Conservation (phyloP, 2,888 invertebrate genomes). For the Mesorhabditis sp. region DNA sequence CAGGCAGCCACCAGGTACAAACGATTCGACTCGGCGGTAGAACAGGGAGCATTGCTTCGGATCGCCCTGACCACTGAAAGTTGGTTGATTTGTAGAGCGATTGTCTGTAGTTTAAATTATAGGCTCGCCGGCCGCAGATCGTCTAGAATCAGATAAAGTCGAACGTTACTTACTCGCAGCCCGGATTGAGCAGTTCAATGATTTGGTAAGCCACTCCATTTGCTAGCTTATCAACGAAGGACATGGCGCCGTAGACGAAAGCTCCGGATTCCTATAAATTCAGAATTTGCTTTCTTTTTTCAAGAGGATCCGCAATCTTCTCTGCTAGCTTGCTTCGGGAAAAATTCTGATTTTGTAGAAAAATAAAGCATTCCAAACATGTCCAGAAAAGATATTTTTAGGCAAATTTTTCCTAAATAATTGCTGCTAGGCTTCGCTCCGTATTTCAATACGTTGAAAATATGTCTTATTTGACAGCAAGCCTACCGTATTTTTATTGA, state of each 20-base stretch:
- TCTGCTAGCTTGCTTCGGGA: too few species aligned
- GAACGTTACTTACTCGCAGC: constrained; percentile 43
- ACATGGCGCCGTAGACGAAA: constrained; percentile 86
- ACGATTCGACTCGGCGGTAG: constrained; percentile 49
- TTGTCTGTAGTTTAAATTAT: constrained; percentile 9
- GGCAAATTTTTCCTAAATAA: too few species aligned
- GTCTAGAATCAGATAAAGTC: background rate
- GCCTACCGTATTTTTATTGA: constrained; percentile 73
- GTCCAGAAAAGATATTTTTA: too few species aligned
- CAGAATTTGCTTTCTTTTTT: constrained; percentile 1
- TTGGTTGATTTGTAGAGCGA: background rate
- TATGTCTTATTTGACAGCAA: too few species aligned
- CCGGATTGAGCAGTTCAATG: constrained; percentile 75
- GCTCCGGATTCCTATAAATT: constrained; percentile 73
- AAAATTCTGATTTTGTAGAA: too few species aligned
- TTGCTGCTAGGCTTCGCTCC: too few species aligned
- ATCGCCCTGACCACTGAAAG: constrained; percentile 30
- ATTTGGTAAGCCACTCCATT: constrained; percentile 81
- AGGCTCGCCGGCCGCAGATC: background rate
- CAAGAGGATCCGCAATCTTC: background rate
- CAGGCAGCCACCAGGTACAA: constrained; percentile 47
- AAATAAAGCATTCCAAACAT: too few species aligned
- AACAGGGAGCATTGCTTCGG: constrained; percentile 39
- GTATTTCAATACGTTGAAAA: too few species aligned
- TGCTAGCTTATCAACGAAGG: constrained; percentile 85